phyloP scores from a whole-genome alignment of 2,797 vertebrate species.

The Amblyopsis hoosieri region DNA sequence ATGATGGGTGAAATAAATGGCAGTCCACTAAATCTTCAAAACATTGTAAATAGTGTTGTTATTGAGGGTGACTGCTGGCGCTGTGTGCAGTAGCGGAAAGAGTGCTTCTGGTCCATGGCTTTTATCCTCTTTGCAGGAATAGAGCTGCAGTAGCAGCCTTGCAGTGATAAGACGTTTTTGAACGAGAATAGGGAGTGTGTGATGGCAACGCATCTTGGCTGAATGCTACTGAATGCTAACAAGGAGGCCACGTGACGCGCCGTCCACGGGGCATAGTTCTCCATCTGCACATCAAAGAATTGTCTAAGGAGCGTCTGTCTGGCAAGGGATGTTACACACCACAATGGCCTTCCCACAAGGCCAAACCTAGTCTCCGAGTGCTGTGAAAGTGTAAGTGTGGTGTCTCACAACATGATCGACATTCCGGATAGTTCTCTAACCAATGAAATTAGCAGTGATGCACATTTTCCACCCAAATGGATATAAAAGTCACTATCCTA shows the following conservation, averaged over 20 bases:
- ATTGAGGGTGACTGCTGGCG: constrained; percentile 63
- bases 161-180: constrained; percentile 64
- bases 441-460: constrained; percentile 11
- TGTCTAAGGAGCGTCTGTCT: constrained; percentile 54
- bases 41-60: constrained; percentile 66
- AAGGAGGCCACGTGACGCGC: constrained; percentile 51
- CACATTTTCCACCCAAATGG: constrained; percentile 24
- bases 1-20: constrained; percentile 54
- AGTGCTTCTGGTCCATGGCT: constrained; percentile 38
- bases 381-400: constrained; percentile 39
- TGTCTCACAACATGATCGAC: constrained; percentile 30
- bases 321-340: constrained; percentile 40
- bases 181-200: constrained; percentile 65
- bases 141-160: constrained; percentile 50
- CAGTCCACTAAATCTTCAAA: constrained; percentile 66
- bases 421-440: constrained; percentile 20
- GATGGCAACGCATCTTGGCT: constrained; percentile 60
- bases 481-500: constrained; percentile 26
- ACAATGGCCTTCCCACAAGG: constrained; percentile 39
- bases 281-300: constrained; percentile 69
- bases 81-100: constrained; percentile 24
- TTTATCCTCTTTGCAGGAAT: constrained; percentile 56
- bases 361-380: constrained; percentile 27
- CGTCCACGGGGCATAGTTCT: constrained; percentile 46
- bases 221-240: constrained; percentile 67